These are phyloP conservation scores for Sebastes cheni DNA, from an alignment of 2,797 vertebrate species.

Conservation along the genomic window DNA sequence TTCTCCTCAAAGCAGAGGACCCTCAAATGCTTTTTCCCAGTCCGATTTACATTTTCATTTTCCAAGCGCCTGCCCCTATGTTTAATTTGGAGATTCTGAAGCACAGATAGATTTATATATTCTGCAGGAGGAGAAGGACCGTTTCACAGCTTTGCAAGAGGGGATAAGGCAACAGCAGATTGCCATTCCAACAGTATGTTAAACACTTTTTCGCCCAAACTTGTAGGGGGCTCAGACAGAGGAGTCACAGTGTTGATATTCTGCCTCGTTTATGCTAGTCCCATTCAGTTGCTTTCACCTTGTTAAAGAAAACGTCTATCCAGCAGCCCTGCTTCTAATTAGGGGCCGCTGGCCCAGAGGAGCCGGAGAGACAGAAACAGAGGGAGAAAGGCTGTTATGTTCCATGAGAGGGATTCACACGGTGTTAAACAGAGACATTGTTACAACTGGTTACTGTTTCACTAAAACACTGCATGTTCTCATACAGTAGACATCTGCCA, in stretches of 20 bases:
- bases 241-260: slow-evolving; percentile 74
- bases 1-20: slow-evolving; percentile 46
- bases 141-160: slow-evolving; percentile 70
- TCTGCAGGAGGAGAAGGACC: slow-evolving; percentile 58
- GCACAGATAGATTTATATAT: slow-evolving; percentile 78
- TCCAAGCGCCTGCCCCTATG: slow-evolving; percentile 71
- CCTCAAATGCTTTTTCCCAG: slow-evolving; percentile 47
- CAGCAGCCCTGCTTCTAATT: slow-evolving; percentile 82
- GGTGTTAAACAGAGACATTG: slow-evolving; percentile 78
- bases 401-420: slow-evolving; percentile 77
- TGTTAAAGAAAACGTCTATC: slow-evolving; percentile 78
- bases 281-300: slow-evolving; percentile 79
- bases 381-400: slow-evolving; percentile 76
- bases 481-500: slow-evolving; percentile 70
- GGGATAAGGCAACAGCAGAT: slow-evolving; percentile 69
- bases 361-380: slow-evolving; percentile 66
- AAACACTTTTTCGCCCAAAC: slow-evolving; percentile 71
- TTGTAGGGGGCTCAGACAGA: slow-evolving; percentile 68
- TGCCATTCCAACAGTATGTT: slow-evolving; percentile 72
- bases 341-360: slow-evolving; percentile 74
- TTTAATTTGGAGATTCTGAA: slow-evolving; percentile 82
- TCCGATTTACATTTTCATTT: slow-evolving; percentile 83
- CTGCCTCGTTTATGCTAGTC: slow-evolving; percentile 71
- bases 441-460: slow-evolving; percentile 72
- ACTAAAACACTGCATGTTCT: slow-evolving; percentile 66